A percentile compares a stretch with the other conserved stretches of the same genome.
These are phyloP conservation scores for Panagrolaimus sp. DNA, from an alignment of 1,140 invertebrate species.

Conservation along the genomic window DNA sequence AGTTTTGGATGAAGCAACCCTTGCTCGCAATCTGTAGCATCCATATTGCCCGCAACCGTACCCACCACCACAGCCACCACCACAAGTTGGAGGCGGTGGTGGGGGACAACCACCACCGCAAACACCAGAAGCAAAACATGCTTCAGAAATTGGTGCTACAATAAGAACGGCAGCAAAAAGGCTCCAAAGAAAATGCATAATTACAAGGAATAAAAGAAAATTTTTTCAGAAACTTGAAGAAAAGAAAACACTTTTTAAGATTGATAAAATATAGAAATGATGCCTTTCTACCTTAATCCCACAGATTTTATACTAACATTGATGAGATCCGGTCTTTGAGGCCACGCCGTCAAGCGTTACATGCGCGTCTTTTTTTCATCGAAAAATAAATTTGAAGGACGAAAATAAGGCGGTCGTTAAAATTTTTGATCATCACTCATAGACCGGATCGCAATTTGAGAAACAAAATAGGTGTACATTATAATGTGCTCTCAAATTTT, in stretches of 20 bases:
- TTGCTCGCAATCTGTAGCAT: conserved; percentile 27
- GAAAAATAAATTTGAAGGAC: conserved; percentile 1
- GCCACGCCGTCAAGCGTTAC: conserved; percentile 13
- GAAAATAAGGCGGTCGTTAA: not conserved
- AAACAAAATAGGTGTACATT: no score
- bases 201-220: not conserved
- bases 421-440: no score
- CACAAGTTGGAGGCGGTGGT: conserved; percentile 20
- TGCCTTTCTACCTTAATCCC: not conserved
- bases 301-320: conserved; percentile 6
- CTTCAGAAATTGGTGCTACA: conserved; percentile 27
- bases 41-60: conserved; percentile 25
- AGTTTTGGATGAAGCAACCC: conserved; percentile 32
- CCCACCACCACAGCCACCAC: conserved; percentile 27
- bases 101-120: conserved; percentile 32
- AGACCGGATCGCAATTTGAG: no score
- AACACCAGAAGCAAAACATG: conserved; percentile 43
- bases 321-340: conserved; percentile 5
- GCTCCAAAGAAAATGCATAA: not conserved
- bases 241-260: not conserved
- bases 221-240: not conserved
- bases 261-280: not conserved
- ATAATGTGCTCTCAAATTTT: no score
- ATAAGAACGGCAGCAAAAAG: conserved; percentile 15
- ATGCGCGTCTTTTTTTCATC: not conserved